These are phyloP conservation scores for Apteryx owenii DNA, from an alignment of 2,113 vertebrate species.

Conservation along the genomic window DNA sequence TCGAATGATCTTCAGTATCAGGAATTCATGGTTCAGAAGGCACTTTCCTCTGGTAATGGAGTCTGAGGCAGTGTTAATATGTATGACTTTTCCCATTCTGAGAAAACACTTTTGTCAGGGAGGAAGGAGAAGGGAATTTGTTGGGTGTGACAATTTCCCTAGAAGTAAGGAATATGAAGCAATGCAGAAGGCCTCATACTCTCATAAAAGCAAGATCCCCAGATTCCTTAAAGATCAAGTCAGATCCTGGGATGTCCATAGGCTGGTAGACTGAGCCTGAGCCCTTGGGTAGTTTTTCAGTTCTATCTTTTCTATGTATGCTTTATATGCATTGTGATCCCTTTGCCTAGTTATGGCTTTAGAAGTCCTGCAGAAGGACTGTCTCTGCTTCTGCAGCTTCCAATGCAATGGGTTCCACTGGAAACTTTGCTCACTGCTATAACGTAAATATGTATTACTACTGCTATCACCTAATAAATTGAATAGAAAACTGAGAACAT, in stretches of 20 bases:
- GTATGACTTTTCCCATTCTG: neutral
- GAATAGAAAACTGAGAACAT: neutral
- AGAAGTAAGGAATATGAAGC: neutral
- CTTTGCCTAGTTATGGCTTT: neutral
- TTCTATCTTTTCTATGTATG: neutral
- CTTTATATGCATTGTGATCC: neutral
- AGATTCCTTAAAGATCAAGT: neutral
- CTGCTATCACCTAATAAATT: neutral
- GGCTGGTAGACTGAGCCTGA: neutral
- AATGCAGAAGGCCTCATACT: neutral
- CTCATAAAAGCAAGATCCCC: neutral
- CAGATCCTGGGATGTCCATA: neutral
- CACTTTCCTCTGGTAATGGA: conserved; percentile 41
- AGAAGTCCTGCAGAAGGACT: neutral
- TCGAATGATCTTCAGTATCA: neutral
- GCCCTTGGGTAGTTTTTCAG: neutral
- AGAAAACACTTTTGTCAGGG: neutral
- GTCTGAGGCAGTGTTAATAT: neutral
- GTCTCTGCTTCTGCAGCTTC: fast-evolving
- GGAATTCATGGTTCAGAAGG: conserved; percentile 55
- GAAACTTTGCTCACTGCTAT: neutral
- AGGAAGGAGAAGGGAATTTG: neutral
- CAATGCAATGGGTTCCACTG: neutral
- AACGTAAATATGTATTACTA: neutral
- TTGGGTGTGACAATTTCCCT: neutral